Conservation (phyloP, 2,888 invertebrate genomes). For the Saturnia pavonia region DNA sequence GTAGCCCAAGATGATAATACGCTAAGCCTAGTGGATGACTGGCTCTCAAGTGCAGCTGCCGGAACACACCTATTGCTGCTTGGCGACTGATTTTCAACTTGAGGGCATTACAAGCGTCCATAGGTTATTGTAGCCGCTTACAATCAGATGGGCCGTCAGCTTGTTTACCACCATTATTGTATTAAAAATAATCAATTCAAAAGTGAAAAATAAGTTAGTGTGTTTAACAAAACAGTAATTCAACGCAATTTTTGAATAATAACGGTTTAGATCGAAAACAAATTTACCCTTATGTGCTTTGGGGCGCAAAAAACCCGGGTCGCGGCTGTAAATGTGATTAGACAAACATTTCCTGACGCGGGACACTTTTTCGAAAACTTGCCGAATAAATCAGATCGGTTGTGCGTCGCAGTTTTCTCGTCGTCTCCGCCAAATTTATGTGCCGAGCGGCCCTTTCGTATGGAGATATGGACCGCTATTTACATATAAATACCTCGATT, state of each 20-base stretch:
- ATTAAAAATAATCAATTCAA: too few species aligned
- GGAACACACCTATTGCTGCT: too few species aligned
- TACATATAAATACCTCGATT: conserved; percentile 83
- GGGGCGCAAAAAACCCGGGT: conserved; percentile 67
- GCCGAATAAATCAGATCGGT: conserved; percentile 79
- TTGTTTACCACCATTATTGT: too few species aligned
- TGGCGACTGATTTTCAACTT: too few species aligned
- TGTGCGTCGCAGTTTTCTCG: conserved; percentile 80
- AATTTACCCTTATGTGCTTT: conserved; percentile 54
- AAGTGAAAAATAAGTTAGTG: neutral
- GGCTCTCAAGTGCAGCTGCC: too few species aligned
- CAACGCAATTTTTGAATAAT: conserved; percentile 35
- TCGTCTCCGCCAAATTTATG: conserved; percentile 81
- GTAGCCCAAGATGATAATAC: too few species aligned
- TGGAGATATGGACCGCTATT: conserved; percentile 80
- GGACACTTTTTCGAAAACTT: conserved; percentile 79
- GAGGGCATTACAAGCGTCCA: too few species aligned
- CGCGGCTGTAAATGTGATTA: conserved; percentile 77
- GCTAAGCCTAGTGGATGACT: too few species aligned
- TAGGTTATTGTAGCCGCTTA: too few species aligned
- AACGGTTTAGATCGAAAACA: conserved; percentile 25
- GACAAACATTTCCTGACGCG: conserved; percentile 80
- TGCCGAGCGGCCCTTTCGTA: conserved; percentile 82
- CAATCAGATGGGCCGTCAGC: too few species aligned
- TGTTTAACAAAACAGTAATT: conserved; percentile 7